Conservation (phyloP, 1,140 invertebrate genomes). For the Macrotrachela quadricornifera region DNA sequence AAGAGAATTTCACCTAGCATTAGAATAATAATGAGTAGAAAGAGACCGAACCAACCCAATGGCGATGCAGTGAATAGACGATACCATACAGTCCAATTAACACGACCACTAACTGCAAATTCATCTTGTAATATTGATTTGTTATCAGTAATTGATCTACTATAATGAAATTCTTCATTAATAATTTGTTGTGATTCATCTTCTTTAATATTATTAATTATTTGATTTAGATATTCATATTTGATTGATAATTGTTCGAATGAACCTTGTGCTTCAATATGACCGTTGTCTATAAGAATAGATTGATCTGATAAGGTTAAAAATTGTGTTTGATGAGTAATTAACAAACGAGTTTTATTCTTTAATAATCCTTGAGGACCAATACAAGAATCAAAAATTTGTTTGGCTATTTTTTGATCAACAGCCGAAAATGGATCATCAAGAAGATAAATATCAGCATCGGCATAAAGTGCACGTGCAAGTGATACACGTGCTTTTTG, state of each 20-base stretch:
- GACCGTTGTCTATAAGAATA: constrained; percentile 7
- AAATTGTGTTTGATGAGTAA: constrained; percentile 7
- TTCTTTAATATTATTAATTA: background rate
- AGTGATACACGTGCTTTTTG: constrained; percentile 21
- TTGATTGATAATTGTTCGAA: constrained; percentile 2
- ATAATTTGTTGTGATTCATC: background rate
- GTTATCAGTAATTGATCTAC: background rate
- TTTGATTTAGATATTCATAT: background rate
- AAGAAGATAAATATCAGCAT: constrained; percentile 32
- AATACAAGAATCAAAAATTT: constrained; percentile 24
- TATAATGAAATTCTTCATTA: background rate
- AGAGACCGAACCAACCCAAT: no score
- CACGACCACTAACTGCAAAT: no score
- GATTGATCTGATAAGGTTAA: constrained; percentile 8
- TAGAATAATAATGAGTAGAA: no score
- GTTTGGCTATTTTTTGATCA: constrained; percentile 30
- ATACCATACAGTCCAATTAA: no score
- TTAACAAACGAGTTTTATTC: constrained; percentile 10
- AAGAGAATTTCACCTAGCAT: no score
- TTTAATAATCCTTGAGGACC: constrained; percentile 19
- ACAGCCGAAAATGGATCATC: constrained; percentile 36
- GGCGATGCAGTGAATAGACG: no score
- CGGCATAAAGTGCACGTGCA: constrained; percentile 19
- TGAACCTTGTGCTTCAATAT: constrained; percentile 4
- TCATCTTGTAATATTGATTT: no score